Evolutionary conservation across 2,113 vertebrate genomes (phyloP).

Genomic region (Oreocharis arfaki): DNA sequence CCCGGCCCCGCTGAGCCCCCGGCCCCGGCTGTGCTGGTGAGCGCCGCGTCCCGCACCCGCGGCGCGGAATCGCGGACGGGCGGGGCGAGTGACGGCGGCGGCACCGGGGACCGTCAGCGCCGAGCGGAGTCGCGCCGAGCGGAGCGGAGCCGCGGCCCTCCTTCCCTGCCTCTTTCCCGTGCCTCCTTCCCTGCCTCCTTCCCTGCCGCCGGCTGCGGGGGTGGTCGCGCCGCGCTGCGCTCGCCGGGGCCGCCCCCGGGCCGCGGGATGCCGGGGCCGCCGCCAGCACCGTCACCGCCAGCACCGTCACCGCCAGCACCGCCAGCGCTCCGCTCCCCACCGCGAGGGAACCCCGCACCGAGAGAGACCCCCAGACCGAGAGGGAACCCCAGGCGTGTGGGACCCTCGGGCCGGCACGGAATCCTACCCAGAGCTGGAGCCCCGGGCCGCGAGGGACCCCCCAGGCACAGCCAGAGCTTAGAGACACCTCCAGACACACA

Average conservation of each 20-base stretch:
- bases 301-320: not conserved
- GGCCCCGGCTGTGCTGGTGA: too few relatives aligned
- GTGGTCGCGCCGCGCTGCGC: not conserved
- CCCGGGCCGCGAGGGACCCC: not conserved
- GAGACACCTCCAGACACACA: not conserved
- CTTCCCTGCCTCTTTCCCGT: not conserved
- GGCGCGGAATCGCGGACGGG: not conserved
- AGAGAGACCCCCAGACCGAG: not conserved
- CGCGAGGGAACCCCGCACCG: not conserved
- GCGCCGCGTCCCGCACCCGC: not conserved
- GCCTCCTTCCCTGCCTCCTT: not conserved
- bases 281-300: not conserved
- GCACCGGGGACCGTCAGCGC: not conserved
- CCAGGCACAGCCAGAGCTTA: not conserved
- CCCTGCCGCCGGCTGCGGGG: not conserved
- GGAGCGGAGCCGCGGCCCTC: not conserved
- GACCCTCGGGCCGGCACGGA: not conserved
- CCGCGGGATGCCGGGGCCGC: not conserved
- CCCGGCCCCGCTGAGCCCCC: too few relatives aligned
- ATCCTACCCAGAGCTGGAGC: too few relatives aligned
- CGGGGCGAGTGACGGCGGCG: not conserved
- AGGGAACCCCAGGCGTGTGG: rapidly evolving
- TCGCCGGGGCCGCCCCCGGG: not conserved
- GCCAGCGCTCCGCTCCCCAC: not conserved
- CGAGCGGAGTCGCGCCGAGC: not conserved